Evolutionary conservation across 2,797 vertebrate species (phyloP), one percentile per base, ranked within the genome.

Genomic region (Falco concolor): DNA sequence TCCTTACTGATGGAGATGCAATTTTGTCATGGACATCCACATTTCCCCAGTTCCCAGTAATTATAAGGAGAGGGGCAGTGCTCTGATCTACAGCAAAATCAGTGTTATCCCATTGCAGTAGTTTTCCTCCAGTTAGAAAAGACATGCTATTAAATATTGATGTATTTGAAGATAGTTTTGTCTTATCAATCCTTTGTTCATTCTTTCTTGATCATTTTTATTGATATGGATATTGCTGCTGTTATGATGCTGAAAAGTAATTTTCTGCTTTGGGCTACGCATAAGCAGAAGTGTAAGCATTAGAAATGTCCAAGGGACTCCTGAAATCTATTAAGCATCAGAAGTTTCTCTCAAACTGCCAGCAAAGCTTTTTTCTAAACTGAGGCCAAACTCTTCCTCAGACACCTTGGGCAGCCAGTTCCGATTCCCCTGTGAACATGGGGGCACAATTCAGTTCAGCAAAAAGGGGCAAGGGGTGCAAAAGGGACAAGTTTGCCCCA

Each of bases 341-440:
- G 16, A 90, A 87, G 17, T 80, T 87, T 72, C 42, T 80, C 73
- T 65, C 17, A 27, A 44, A 38, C 47, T 47, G 13, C 13, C 50
- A 53, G 61, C 56, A 81, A 38, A 56, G 32, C 5, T 4, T 69
- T 72, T 73, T 59, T 42, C 65, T 34, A n/a, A 42, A 7, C 0
- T 12, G 38, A 49, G 61, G 32, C 17, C 42, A 45, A 60, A 40
- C 5, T 20, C 4, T 25, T 40, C n/a, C 47, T 23, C 40, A 36
- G 44, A 21, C 3, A 3, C 50, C 28, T 24, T 2, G 45, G 32
- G 68, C 10, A 32, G 24, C 14, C 40, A 2, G n/a, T 2, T n/a
- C 28, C 1, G 0, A 34, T 21, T 18, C 17, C 15, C 13, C 19
- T 6, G 54, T 2, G 24, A 72, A 5, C 14, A 5, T 9, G 6